phyloP scores from a whole-genome alignment of 2,797 vertebrate species.

The Ispidina lecontei region DNA sequence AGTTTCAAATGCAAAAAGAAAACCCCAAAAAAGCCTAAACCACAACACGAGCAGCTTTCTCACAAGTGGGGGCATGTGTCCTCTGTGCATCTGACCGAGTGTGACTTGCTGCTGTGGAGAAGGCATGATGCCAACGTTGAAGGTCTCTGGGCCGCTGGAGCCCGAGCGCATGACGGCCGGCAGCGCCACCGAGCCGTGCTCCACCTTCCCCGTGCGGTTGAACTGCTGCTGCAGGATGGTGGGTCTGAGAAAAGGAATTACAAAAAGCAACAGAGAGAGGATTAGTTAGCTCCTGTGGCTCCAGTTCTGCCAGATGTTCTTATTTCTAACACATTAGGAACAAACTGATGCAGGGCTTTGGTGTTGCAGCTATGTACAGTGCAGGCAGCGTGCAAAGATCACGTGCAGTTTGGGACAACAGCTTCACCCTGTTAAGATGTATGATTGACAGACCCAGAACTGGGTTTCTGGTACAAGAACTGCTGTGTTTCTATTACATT shows the following conservation, averaged over 20 bases:
- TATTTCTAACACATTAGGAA: not conserved
- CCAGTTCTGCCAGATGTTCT: rapidly evolving
- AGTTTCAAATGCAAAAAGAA: not conserved
- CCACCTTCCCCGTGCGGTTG: slow-evolving; percentile 91
- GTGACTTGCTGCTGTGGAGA: slow-evolving; percentile 95
- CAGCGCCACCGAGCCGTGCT: slow-evolving; percentile 93
- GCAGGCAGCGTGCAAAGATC: not conserved
- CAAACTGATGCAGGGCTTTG: not conserved
- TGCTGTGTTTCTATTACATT: not conserved
- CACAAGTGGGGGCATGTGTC: slow-evolving; percentile 97
- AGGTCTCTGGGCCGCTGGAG: slow-evolving; percentile 92
- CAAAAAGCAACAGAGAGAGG: not conserved
- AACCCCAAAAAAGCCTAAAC: not conserved
- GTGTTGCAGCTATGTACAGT: not conserved
- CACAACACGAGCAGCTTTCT: slow-evolving; percentile 56
- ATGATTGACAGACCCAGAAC: not conserved
- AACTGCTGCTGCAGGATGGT: slow-evolving; percentile 98
- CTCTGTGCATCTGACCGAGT: slow-evolving; percentile 95
- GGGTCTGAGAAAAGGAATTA: slow-evolving; percentile 75
- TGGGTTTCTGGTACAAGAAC: not conserved
- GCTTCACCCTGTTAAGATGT: not conserved
- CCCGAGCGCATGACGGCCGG: slow-evolving; percentile 96
- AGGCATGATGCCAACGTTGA: slow-evolving; percentile 95
- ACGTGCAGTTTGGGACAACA: rapidly evolving
- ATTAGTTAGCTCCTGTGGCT: not conserved